Evolutionary conservation across 2,113 vertebrate species (phyloP).

Genomic region (Vombatus ursinus): DNA sequence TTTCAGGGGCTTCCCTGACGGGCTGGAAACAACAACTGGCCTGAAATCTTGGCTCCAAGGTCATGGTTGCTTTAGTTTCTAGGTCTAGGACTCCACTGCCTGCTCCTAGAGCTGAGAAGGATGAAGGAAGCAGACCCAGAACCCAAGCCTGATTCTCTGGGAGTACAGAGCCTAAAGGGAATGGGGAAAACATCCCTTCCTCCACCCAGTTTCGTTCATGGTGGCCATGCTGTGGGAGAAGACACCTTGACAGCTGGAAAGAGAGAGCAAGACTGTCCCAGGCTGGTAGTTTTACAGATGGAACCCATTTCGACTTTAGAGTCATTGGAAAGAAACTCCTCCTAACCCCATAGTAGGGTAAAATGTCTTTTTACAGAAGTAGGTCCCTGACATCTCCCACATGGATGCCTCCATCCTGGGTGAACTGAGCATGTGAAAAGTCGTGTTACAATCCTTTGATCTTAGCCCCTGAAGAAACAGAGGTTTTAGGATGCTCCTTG

Average conservation of each 20-base stretch:
- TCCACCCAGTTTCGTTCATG: background rate
- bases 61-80: background rate
- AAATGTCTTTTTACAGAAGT: background rate
- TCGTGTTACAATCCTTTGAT: background rate
- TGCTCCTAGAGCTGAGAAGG: background rate
- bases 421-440: background rate
- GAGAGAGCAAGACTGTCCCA: background rate
- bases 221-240: background rate
- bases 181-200: background rate
- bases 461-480: background rate
- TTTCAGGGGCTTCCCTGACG: background rate
- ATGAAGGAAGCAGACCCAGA: background rate
- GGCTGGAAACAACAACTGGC: background rate
- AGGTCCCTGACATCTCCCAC: background rate
- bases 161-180: background rate
- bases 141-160: background rate
- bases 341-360: background rate
- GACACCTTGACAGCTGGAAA: background rate
- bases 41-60: background rate
- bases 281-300: background rate
- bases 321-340: background rate
- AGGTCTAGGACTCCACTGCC: background rate
- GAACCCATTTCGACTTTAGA: background rate
- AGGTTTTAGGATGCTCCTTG: background rate
- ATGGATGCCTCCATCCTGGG: background rate